Evolutionary conservation across 92 coral and sea anemone species (phyloP).

Genomic region (Montipora capitata): DNA sequence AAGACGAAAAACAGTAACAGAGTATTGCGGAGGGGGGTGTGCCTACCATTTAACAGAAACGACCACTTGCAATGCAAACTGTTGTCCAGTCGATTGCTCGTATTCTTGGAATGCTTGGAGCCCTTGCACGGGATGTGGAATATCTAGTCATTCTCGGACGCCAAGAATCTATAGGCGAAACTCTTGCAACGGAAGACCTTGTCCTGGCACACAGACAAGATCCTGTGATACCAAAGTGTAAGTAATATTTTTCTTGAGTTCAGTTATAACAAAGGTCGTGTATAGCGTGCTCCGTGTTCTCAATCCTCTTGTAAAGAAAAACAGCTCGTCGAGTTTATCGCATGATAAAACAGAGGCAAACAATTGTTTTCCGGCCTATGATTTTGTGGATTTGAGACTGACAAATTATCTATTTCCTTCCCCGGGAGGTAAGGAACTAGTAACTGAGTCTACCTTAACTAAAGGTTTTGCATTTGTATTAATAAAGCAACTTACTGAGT

Average conservation of each 20-base stretch:
- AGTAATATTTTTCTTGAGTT: conserved; percentile 31
- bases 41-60: conserved; percentile 47
- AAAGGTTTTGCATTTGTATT: no score
- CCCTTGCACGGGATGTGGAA: conserved; percentile 83
- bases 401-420: no score
- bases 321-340: no score
- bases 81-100: conserved; percentile 82
- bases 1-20: conserved; percentile 32
- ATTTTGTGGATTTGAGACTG: no score
- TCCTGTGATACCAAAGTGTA: conserved; percentile 88
- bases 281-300: no score
- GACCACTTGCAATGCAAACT: conserved; percentile 74
- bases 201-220: conserved; percentile 75
- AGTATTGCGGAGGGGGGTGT: conserved; percentile 76
- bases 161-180: conserved; percentile 65
- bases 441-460: no score
- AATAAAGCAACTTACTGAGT: no score
- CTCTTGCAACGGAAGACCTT: conserved; percentile 85
- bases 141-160: conserved; percentile 75
- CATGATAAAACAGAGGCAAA: no score
- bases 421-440: no score
- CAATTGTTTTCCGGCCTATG: no score
- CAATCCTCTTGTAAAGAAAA: no score
- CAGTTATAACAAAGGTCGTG: no score
- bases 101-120: conserved; percentile 91